phyloP scores from a whole-genome alignment of 2,888 invertebrate genomes.

The Hofmannophila pseudospretella region DNA sequence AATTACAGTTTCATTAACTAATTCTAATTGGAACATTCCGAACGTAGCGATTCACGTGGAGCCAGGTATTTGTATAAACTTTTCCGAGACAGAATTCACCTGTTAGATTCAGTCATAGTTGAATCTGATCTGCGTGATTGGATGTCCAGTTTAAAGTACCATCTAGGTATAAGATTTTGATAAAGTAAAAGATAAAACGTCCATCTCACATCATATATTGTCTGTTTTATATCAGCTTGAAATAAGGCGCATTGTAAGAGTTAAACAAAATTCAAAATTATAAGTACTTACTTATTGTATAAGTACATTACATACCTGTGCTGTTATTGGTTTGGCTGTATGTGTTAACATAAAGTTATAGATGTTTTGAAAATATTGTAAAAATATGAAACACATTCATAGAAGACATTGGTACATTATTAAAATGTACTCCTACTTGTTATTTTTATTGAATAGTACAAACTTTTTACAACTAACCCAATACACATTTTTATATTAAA shows the following conservation, averaged over 20 bases:
- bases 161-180: conserved; percentile 3
- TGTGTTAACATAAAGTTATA: conserved; percentile 3
- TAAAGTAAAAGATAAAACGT: neutral
- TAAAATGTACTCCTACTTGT: conserved; percentile 1
- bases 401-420: conserved; percentile 4
- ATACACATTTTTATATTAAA: conserved; percentile 66
- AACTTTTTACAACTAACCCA: conserved; percentile 57
- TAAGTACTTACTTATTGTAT: neutral
- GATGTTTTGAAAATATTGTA: conserved; percentile 1
- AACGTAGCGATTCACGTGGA: conserved; percentile 39
- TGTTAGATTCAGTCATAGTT: conserved; percentile 50
- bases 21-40: conserved; percentile 27
- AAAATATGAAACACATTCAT: conserved; percentile 4
- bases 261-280: conserved; percentile 12
- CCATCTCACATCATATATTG: neutral
- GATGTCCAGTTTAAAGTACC: conserved; percentile 25
- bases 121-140: conserved; percentile 56
- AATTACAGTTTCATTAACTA: conserved; percentile 6
- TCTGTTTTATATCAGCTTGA: conserved; percentile 1
- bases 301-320: conserved; percentile 8
- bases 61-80: conserved; percentile 39
- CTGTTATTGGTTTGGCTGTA: conserved; percentile 7
- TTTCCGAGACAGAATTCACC: conserved; percentile 45
- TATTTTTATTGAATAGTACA: conserved; percentile 47
- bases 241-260: conserved; percentile 4